Base-by-base conservation (phyloP, 2,888 invertebrate species). In the Vesta saturnalis region DNA sequence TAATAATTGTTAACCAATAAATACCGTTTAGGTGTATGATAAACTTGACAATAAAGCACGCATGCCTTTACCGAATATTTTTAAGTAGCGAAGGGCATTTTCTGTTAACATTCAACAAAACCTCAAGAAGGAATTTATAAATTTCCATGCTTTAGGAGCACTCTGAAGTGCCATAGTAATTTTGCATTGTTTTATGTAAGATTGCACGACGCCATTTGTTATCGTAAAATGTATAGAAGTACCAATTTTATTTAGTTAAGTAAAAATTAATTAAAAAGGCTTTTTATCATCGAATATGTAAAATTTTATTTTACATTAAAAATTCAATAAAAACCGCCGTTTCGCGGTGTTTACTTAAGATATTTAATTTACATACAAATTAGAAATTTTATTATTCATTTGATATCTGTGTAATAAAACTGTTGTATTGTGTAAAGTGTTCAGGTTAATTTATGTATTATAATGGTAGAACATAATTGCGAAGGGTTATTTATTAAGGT, bases 311-410 rank as follows among this genome's bases (percentile, higher is more conserved):
- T 39, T 12, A 39, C 39, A 1, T 39, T 39, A 39, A 39, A 39
- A 39, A 39, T 39, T 39, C 39, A 39, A 39, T 39, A 39, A 39
- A 39, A 6, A 39, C 39, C n/a, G 39, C 39, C 39, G n/a, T 39
- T 39, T 39, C 39, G n/a, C 39, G 39, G 39, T n/a, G 39, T 39
- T 39, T 39, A 39, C 39, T 39, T 39, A 39, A 39, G 39, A 18
- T 49, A 18, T 49, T 49, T 49, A 49, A 49, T 49, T 49, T 49
- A 49, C 47, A 49, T 49, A 49, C 39, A 49, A 49, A 49, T 49
- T 8, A 39, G 39, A 49, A 49, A 49, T 49, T 49, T 49, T 49
- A 49, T 18, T 18, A 49, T 49, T 49, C 18, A 49, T 14, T 49
- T 49, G 15, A 49, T 49, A 49, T 6, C 47, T 3, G n/a, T n/a